Conservation (phyloP, 2,113 vertebrate genomes). For the Neogobius melanostomus region DNA sequence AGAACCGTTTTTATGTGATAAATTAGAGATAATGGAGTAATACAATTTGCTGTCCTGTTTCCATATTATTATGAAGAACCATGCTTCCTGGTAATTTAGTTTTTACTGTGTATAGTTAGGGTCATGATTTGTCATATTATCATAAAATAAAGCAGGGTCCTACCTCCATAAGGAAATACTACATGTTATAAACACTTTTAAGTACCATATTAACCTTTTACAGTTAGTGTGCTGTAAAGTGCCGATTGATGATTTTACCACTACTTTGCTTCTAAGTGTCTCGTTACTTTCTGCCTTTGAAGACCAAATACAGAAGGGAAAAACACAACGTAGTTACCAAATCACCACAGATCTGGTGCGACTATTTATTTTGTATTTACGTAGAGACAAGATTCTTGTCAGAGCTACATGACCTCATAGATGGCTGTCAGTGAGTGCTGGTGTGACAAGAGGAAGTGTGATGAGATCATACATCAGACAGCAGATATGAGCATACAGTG, state of each 20-base stretch:
- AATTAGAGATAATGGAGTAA: too few relatives aligned
- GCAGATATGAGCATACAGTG: not conserved
- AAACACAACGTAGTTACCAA: slow-evolving; percentile 11
- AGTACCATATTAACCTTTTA: too few relatives aligned
- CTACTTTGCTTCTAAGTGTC: not conserved
- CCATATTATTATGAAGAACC: too few relatives aligned
- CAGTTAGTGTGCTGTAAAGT: too few relatives aligned
- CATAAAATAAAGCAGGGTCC: too few relatives aligned
- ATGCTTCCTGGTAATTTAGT: too few relatives aligned
- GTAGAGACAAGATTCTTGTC: slow-evolving; percentile 65
- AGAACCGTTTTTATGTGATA: too few relatives aligned
- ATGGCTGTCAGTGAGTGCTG: slow-evolving; percentile 32
- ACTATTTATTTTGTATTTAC: slow-evolving; percentile 55
- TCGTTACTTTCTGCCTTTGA: not conserved
- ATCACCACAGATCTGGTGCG: slow-evolving; percentile 49
- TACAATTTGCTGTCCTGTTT: too few relatives aligned
- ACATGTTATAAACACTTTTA: not conserved
- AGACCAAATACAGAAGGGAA: not conserved
- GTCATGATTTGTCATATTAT: too few relatives aligned
- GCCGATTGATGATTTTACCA: not conserved
- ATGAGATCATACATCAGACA: slow-evolving; percentile 1
- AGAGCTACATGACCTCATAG: slow-evolving; percentile 67
- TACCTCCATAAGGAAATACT: not conserved
- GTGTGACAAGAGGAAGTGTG: slow-evolving; percentile 1
- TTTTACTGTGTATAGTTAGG: too few relatives aligned